Evolutionary conservation across 2,888 invertebrate species (phyloP).

Genomic region (Thalpophila matura): DNA sequence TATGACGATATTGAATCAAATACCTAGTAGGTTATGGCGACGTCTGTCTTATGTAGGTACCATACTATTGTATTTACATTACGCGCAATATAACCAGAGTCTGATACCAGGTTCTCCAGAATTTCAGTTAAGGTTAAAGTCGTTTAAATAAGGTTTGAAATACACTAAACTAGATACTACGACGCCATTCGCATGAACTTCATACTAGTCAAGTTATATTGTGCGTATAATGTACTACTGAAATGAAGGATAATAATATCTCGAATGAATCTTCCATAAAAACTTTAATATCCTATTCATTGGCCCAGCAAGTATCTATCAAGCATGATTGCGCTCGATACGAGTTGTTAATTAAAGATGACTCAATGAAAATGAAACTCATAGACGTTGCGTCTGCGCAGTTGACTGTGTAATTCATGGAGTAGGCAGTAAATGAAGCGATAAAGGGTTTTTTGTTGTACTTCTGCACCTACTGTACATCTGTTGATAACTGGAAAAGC

Average conservation of each 20-base stretch:
- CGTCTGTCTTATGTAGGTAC: no score
- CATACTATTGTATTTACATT: no score
- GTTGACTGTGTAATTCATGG: conserved; percentile 16
- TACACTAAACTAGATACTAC: no score
- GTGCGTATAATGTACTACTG: no score
- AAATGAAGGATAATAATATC: neutral
- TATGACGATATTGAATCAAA: no score
- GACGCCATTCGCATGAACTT: no score
- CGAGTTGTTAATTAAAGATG: conserved; percentile 39
- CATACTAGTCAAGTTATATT: no score
- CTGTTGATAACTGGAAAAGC: neutral
- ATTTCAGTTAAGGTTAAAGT: no score
- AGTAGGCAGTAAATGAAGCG: conserved; percentile 30
- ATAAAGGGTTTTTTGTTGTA: neutral
- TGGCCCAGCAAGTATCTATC: conserved; percentile 18
- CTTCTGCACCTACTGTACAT: neutral
- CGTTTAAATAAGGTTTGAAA: no score
- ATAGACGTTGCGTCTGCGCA: conserved; percentile 56
- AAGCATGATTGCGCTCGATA: conserved; percentile 46
- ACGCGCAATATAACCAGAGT: no score
- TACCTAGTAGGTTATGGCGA: no score
- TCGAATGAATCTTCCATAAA: conserved; percentile 8
- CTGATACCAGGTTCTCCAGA: no score
- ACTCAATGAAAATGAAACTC: conserved; percentile 54
- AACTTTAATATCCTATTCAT: neutral